Evolutionary conservation across 2,113 vertebrate genomes (phyloP), one percentile per base, ranked within the genome.

Genomic region (Formicarius rufipectus): DNA sequence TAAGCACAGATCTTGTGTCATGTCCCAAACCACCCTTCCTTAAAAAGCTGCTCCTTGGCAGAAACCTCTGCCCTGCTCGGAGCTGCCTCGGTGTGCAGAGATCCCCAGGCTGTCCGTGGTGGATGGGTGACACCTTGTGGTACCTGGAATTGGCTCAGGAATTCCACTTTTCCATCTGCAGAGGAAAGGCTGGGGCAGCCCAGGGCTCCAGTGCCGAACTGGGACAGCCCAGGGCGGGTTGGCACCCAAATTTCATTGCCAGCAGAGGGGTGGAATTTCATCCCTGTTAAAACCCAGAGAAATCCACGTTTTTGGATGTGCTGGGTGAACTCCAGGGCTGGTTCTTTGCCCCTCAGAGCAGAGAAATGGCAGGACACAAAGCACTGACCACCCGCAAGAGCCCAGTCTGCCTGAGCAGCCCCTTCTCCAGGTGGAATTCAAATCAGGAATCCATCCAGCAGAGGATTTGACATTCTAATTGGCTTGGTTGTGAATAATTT

Each of bases 111-210:
- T 4, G 44, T 33, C 6, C 33, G 53, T 5, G 55, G 94, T 67
- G 5, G 22, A 9, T 45, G 89, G 44, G 73, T 87, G 95, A 90
- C 96, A 87, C 91, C 96, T 72, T 58, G 35, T 84, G 96, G 91
- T 13, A 6, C 31, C 0, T 2, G 12, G 7, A 22, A 25, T 19
- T 5, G 49, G 27, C 66, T 64, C 68, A 5, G 6, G 25, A 50
- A 8, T 23, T 13, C 0, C 4, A 5, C 19, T 37, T 27, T 13
- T 17, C 2, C 55, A 14, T 12, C 66, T 10, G 39, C 47, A 58
- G 59, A 10, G n/a, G 0, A 20, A n/a, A 27, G 2, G 42, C 55
- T 28, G 53, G 52, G 23, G 23, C 35, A 4, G 21, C 30, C 0
- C 37, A 16, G 4, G 49, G 18, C 39, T 72, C 42, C 55, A 10